Percentiles rank a stretch among this genome's conserved stretches.
Evolutionary conservation across 2,888 invertebrate species (phyloP).

Genomic region (Keiferia lycopersicella): DNA sequence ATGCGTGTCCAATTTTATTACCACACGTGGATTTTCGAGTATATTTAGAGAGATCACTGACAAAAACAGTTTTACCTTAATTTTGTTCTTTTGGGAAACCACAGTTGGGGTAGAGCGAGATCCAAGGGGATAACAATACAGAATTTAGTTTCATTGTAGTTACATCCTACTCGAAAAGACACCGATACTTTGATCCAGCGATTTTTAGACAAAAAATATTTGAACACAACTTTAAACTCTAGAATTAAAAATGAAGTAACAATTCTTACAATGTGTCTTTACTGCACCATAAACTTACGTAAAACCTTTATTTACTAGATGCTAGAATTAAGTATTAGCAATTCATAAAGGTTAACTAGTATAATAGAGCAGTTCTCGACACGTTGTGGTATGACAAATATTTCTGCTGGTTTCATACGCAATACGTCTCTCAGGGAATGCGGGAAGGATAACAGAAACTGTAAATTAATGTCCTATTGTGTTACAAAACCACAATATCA

Average conservation of each 20-base stretch:
- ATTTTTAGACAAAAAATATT: background rate
- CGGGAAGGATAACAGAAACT: background rate
- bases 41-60: background rate
- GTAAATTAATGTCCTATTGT: background rate
- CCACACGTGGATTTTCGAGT: too few relatives aligned
- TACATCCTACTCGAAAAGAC: background rate
- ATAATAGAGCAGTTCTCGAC: constrained; percentile 22
- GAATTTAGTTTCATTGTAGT: background rate
- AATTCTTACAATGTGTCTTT: background rate
- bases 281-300: constrained; percentile 2
- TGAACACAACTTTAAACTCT: too few relatives aligned
- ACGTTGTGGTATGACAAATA: constrained; percentile 22
- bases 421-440: constrained; percentile 11
- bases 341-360: constrained; percentile 40
- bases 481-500: constrained; percentile 7
- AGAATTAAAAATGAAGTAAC: too few relatives aligned
- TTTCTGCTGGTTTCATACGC: constrained; percentile 4
- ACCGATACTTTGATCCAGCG: background rate
- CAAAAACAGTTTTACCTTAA: background rate
- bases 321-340: constrained; percentile 28
- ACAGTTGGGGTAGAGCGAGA: background rate
- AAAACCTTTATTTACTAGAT: constrained; percentile 2
- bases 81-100: background rate
- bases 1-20: too few relatives aligned
- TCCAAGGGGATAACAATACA: constrained; percentile 1